Conservation (phyloP, 1,140 invertebrate genomes). For the Sminthurides bifidus region DNA sequence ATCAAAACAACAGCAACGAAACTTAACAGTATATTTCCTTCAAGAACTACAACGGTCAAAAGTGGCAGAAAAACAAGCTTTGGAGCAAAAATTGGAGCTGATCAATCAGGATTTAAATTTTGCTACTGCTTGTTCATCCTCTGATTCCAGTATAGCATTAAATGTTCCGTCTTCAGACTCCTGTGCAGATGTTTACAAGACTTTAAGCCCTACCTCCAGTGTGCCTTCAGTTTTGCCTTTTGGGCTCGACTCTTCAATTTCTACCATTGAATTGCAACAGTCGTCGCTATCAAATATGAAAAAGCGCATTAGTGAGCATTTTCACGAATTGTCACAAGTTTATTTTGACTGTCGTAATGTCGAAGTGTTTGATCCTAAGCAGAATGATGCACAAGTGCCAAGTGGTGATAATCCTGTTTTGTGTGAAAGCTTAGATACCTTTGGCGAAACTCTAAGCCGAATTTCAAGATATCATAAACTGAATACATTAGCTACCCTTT, state of each 20-base stretch:
- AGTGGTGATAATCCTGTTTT: conserved; percentile 31
- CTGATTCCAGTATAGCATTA: too few species aligned
- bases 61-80: conserved; percentile 53
- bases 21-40: conserved; percentile 72
- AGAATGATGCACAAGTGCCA: conserved; percentile 32
- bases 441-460: conserved; percentile 75
- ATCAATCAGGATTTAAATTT: conserved; percentile 53
- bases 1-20: conserved; percentile 60
- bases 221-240: too few species aligned
- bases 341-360: conserved; percentile 67
- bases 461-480: conserved; percentile 74
- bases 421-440: conserved; percentile 38
- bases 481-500: conserved; percentile 69
- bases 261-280: conserved; percentile 20
- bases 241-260: conserved; percentile 5
- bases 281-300: conserved; percentile 51
- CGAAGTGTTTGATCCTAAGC: conserved; percentile 42
- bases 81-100: conserved; percentile 58
- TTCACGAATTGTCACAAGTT: conserved; percentile 78
- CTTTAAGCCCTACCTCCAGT: too few species aligned
- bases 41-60: conserved; percentile 62
- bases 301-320: conserved; percentile 69
- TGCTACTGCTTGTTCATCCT: too few species aligned
- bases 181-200: too few species aligned
- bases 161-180: too few species aligned